Evolutionary conservation across 2,888 invertebrate genomes (phyloP).

Genomic region (Esperia sulphurella): DNA sequence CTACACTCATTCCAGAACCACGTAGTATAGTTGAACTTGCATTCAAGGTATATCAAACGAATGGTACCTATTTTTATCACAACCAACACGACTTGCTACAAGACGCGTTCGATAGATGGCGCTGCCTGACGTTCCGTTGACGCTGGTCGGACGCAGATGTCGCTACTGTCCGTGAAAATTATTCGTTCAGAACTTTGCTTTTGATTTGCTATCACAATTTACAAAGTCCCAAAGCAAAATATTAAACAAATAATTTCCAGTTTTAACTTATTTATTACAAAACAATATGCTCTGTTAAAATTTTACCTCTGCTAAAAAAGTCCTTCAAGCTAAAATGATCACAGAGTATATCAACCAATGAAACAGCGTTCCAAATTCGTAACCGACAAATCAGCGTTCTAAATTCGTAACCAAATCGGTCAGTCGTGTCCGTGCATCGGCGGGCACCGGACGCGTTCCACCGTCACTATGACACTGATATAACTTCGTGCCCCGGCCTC

Average conservation of each 20-base stretch:
- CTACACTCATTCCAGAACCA: neutral
- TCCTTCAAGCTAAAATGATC: slow-evolving; percentile 30
- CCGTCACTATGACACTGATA: slow-evolving; percentile 70
- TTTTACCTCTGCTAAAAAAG: slow-evolving; percentile 29
- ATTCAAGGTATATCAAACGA: neutral
- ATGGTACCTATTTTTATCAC: slow-evolving; percentile 28
- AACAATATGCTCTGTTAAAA: slow-evolving; percentile 23
- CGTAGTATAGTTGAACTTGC: too few species aligned
- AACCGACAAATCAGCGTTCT: neutral
- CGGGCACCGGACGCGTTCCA: slow-evolving; percentile 1
- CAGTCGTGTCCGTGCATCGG: slow-evolving; percentile 4
- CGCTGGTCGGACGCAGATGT: slow-evolving; percentile 26
- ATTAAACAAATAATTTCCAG: slow-evolving; percentile 23
- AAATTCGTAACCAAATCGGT: neutral
- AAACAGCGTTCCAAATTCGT: neutral
- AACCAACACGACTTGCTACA: slow-evolving; percentile 54
- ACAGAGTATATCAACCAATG: slow-evolving; percentile 20
- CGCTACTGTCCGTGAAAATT: slow-evolving; percentile 24
- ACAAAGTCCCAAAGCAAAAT: slow-evolving; percentile 20
- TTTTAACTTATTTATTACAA: neutral
- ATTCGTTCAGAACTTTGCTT: slow-evolving; percentile 22
- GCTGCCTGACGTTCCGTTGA: slow-evolving; percentile 22
- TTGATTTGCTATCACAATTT: slow-evolving; percentile 5
- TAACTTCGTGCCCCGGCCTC: slow-evolving; percentile 64
- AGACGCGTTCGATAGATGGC: slow-evolving; percentile 45